A percentile compares a stretch with the other conserved stretches of the same genome.
Conservation (phyloP, 2,888 invertebrate genomes). For the Ichneumoninae sp. region DNA sequence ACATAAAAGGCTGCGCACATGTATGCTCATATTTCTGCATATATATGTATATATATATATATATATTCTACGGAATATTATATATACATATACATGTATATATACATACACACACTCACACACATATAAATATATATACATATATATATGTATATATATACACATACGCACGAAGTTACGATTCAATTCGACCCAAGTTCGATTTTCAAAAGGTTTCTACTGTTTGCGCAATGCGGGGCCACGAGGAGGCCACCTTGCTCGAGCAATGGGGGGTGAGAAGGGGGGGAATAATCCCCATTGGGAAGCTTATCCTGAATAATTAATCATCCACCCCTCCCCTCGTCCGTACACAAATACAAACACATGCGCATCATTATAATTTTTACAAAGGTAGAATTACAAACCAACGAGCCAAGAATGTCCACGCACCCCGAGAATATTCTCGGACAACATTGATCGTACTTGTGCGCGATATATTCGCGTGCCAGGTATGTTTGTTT, state of each 20-base stretch:
- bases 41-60: background rate
- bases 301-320: conserved; percentile 12
- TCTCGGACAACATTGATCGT: conserved; percentile 51
- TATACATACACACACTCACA: background rate
- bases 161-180: background rate
- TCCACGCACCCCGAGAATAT: conserved; percentile 18
- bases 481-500: conserved; percentile 8
- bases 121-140: no score
- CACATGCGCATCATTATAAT: background rate
- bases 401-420: background rate
- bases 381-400: conserved; percentile 4
- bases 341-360: background rate
- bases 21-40: background rate
- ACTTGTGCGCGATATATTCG: conserved; percentile 50
- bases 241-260: conserved; percentile 35
- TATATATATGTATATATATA: background rate
- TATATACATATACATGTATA: background rate
- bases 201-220: conserved; percentile 54
- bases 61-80: background rate
- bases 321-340: background rate
- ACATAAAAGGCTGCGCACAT: background rate
- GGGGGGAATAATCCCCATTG: background rate
- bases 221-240: conserved; percentile 62
- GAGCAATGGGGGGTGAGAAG: background rate
- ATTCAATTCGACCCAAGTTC: conserved; percentile 8